A percentile compares a stretch with the other conserved stretches of the same genome.
phyloP scores from a whole-genome alignment of 2,797 vertebrate genomes.

The Lutjanus argentimaculatus region DNA sequence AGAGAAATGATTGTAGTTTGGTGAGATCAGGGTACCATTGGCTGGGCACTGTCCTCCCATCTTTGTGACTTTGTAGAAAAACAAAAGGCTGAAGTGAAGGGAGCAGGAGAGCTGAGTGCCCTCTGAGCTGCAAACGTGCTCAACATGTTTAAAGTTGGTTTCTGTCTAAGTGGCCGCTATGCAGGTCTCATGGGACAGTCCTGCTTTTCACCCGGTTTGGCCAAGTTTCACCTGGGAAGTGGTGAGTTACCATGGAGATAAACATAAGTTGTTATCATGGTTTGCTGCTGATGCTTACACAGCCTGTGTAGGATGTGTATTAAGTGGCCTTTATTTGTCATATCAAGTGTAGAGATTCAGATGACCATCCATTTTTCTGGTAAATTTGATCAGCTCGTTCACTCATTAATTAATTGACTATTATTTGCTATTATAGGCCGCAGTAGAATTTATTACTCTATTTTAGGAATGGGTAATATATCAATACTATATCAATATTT shows the following conservation, averaged over 20 bases:
- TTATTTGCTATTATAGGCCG: not conserved
- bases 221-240: conserved; percentile 58
- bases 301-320: not conserved
- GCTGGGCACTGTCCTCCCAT: conserved; percentile 55
- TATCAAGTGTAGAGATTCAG: not conserved
- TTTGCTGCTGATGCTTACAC: not conserved
- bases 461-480: no score
- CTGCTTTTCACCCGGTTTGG: conserved; percentile 25
- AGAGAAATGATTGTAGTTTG: conserved; percentile 18
- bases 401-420: not conserved
- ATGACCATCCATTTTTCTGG: not conserved
- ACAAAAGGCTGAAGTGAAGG: not conserved
- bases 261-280: not conserved
- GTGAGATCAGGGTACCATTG: conserved; percentile 42
- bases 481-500: no score
- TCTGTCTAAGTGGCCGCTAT: conserved; percentile 23
- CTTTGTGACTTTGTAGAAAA: conserved; percentile 1
- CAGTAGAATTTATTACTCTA: not conserved
- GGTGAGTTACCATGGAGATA: conserved; percentile 66
- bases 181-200: conserved; percentile 18
- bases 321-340: not conserved
- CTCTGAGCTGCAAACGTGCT: not conserved
- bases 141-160: conserved; percentile 59
- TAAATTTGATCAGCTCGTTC: not conserved
- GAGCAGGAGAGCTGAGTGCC: not conserved